These are phyloP conservation scores for Megalops atlanticus DNA, from an alignment of 2,113 vertebrate species.

Conservation along the genomic window DNA sequence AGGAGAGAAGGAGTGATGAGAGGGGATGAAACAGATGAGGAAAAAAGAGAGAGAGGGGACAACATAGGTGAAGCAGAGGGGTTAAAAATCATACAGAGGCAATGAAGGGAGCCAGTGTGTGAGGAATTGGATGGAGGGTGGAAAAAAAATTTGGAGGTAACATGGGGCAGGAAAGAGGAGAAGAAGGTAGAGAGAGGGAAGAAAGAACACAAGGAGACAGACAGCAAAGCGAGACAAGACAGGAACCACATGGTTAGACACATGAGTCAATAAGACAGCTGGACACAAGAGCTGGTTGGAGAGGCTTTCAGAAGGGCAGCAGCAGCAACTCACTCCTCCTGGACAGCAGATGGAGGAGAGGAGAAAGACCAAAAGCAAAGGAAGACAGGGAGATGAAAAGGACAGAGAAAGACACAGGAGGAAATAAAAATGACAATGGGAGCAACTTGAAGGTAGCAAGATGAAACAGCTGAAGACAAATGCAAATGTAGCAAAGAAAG, in stretches of 20 bases:
- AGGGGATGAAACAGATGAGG: not conserved
- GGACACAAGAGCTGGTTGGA: conserved; percentile 27
- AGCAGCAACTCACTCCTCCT: conserved; percentile 22
- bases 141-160: no score
- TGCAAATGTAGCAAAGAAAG: conserved; percentile 16
- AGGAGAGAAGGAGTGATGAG: not conserved
- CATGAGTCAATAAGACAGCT: conserved; percentile 33
- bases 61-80: no score
- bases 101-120: no score
- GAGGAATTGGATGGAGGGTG: not conserved
- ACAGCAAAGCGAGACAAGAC: conserved; percentile 41
- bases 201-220: conserved; percentile 27
- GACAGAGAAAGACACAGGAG: conserved; percentile 21
- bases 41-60: conserved; percentile 4
- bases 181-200: not conserved
- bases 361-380: conserved; percentile 5
- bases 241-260: conserved; percentile 29
- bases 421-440: not conserved
- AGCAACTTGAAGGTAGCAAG: not conserved
- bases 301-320: not conserved
- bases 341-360: conserved; percentile 3
- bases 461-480: not conserved
- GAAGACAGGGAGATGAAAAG: not conserved
- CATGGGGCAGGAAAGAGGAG: not conserved
- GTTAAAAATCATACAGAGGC: no score